Evolutionary conservation across 2,888 invertebrate genomes (phyloP), one percentile per base, ranked within the genome.

Genomic region (Tribolium freemani): DNA sequence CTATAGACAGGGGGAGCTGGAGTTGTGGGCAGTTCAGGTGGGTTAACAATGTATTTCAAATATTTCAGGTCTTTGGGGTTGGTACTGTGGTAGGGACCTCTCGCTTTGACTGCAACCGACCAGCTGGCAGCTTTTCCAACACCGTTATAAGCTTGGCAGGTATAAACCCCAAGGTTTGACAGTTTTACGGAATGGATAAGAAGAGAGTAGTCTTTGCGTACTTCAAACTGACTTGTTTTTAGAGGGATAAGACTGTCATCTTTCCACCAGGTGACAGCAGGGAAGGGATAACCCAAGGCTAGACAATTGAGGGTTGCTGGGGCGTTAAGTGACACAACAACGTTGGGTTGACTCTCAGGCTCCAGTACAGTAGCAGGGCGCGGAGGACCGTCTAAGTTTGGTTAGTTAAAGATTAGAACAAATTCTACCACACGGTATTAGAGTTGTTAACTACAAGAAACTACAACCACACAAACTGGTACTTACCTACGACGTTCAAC

Each of bases 141-240:
- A 1, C 94, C 95, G 83, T 97, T 97, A 86, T 93, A 97, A 3
- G 95, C 97, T 82, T 94, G 93, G 83, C 98, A 98, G 4, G 93
- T 93, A 87, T 98, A 98, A 58, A 92, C 90, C 3, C 97, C 97
- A 63, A 96, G 89, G 80, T 93, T 93, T 4, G 91, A 90, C 13
- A 93, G 81, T 38, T 90, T 89, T 9, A 97, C 91, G 0, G 90
- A 88, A 63, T 91, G 88, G 81, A 98, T 94, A 72, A 91, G 88
- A 53, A 98, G 88, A 1, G 93, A 91, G 85, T 91, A 92, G 80
- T 93, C 95, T 63, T 91, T 88, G 72, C 91, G 89, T 75, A 93
- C 93, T 83, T 95, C 93, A 84, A 91, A 94, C 63, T 90, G 87
- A 10, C 89, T 87, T 73, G 91, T 91, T 78, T 90, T 89, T 77